Conservation (phyloP, 2,888 invertebrate species). For the Zhuqinia jingwanae region DNA sequence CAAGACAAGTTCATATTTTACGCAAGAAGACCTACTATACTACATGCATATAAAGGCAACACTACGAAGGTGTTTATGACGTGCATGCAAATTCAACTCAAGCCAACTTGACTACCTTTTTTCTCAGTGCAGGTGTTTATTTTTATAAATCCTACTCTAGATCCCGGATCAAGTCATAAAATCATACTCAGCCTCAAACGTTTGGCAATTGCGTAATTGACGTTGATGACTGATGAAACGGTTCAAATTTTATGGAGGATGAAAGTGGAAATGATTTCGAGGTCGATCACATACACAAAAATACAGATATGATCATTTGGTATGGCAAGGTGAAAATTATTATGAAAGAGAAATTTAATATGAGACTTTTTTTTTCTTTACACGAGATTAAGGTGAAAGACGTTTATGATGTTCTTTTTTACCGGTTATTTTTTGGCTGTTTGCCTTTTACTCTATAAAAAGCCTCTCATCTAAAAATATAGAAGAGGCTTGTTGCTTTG, state of each 20-base stretch:
- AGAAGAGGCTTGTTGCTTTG: no score
- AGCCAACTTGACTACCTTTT: no score
- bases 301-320: not conserved
- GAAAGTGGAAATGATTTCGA: conserved; percentile 6
- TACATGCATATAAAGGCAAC: no score
- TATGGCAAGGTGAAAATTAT: conserved; percentile 1
- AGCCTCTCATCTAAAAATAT: no score
- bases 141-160: not conserved
- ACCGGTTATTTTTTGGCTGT: not conserved
- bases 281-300: not conserved
- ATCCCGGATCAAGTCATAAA: not conserved
- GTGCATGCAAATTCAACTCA: conserved; percentile 17
- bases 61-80: not conserved
- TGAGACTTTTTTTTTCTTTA: no score
- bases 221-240: not conserved
- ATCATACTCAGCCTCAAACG: not conserved
- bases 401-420: not conserved
- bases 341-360: conserved; percentile 5
- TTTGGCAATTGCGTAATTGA: not conserved
- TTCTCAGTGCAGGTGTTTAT: not conserved
- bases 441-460: not conserved
- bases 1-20: conserved; percentile 32
- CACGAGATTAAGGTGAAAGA: no score
- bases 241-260: not conserved
- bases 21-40: conserved; percentile 21